These are phyloP conservation scores for Sterna hirundo DNA, from an alignment of 2,113 vertebrate genomes.

Conservation along the genomic window DNA sequence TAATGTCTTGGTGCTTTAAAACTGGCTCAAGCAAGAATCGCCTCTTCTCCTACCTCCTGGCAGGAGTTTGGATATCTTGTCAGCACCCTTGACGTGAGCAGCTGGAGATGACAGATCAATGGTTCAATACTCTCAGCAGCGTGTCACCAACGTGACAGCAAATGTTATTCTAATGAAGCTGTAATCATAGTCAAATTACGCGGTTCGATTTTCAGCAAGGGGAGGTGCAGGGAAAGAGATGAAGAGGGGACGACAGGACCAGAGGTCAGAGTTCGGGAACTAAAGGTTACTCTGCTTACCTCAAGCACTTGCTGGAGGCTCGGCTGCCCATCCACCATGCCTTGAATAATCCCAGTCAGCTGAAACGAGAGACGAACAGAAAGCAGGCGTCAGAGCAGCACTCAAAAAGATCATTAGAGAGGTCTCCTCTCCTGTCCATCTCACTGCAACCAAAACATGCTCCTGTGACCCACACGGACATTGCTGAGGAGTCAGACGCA, in stretches of 20 bases:
- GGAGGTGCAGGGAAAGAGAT: conserved; percentile 45
- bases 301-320: conserved; percentile 84
- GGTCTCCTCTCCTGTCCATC: conserved; percentile 23
- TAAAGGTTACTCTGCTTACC: conserved; percentile 81
- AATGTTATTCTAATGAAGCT: conserved; percentile 83
- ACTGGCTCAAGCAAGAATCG: background rate
- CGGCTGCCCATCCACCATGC: conserved; percentile 85
- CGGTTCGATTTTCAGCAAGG: conserved; percentile 70
- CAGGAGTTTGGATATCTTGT: conserved; percentile 72
- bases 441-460: background rate
- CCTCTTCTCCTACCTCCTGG: conserved; percentile 37
- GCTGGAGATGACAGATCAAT: conserved; percentile 86
- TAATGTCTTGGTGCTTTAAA: conserved; percentile 12
- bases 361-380: conserved; percentile 72
- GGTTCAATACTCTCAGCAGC: conserved; percentile 79
- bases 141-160: conserved; percentile 79
- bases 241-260: conserved; percentile 41
- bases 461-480: background rate
- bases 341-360: conserved; percentile 86
- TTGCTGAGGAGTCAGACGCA: background rate
- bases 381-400: conserved; percentile 1
- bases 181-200: conserved; percentile 83
- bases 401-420: background rate
- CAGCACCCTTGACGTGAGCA: conserved; percentile 79
- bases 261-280: conserved; percentile 72